Conservation (phyloP, 1,140 invertebrate species). For the Magallana angulata region DNA sequence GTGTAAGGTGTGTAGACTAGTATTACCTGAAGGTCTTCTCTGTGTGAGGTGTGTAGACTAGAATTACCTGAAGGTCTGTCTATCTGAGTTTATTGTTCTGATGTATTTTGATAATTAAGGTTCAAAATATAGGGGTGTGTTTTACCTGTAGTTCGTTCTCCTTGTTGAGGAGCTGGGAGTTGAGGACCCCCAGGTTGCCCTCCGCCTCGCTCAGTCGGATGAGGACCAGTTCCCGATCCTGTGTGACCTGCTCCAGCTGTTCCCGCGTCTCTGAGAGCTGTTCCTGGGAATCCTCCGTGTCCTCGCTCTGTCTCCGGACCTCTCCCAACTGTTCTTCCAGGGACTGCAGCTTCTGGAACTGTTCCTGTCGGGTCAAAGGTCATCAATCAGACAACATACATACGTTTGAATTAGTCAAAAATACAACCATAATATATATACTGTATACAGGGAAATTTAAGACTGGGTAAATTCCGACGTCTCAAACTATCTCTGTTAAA, state of each 20-base stretch:
- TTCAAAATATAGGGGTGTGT: background rate
- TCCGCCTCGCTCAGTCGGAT: constrained; percentile 43
- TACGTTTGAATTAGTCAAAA: too few species aligned
- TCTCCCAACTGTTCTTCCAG: constrained; percentile 52
- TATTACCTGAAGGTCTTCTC: too few species aligned
- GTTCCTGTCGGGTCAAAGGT: constrained; percentile 4
- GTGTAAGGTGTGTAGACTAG: too few species aligned
- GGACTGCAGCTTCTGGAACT: background rate
- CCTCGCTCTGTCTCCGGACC: constrained; percentile 40
- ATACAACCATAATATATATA: too few species aligned
- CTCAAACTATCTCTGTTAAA: too few species aligned
- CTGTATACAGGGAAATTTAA: too few species aligned
- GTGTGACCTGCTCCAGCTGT: constrained; percentile 56
- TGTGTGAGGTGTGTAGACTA: too few species aligned
- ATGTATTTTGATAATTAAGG: too few species aligned
- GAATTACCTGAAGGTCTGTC: too few species aligned
- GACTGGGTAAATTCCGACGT: too few species aligned
- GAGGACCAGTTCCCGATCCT: constrained; percentile 49
- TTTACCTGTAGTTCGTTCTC: constrained; percentile 33
- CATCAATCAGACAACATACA: too few species aligned
- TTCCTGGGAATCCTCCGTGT: constrained; percentile 37
- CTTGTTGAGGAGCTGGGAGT: constrained; percentile 6
- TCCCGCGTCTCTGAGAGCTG: constrained; percentile 54
- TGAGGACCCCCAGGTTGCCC: constrained; percentile 26
- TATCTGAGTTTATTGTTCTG: too few species aligned